Conservation (phyloP, 1,140 invertebrate species). For the Geopemphigus sp. region DNA sequence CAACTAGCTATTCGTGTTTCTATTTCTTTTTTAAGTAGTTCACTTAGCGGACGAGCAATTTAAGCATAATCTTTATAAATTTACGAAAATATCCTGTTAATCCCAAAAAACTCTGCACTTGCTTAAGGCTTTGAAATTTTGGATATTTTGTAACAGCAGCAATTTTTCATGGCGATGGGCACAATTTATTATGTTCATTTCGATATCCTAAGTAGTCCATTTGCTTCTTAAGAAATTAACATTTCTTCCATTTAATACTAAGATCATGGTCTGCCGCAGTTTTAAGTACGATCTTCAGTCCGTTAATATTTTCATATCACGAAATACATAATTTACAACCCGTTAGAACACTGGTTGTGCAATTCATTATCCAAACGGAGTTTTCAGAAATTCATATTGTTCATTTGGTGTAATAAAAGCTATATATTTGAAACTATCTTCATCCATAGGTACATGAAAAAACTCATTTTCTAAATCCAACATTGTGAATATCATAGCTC, state of each 20-base stretch:
- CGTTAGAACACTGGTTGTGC: slow-evolving; percentile 57
- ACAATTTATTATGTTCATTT: too few relatives aligned
- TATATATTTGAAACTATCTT: slow-evolving; percentile 56
- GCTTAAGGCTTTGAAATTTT: slow-evolving; percentile 50
- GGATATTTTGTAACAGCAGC: slow-evolving; percentile 51
- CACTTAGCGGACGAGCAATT: too few relatives aligned
- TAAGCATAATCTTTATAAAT: neutral
- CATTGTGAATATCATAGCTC: too few relatives aligned
- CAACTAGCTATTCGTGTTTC: too few relatives aligned
- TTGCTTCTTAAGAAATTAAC: slow-evolving; percentile 54
- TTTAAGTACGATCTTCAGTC: slow-evolving; percentile 17
- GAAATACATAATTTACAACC: slow-evolving; percentile 54
- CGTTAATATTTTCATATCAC: slow-evolving; percentile 25
- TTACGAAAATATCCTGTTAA: slow-evolving; percentile 54
- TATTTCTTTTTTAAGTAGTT: too few relatives aligned
- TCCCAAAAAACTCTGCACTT: slow-evolving; percentile 54
- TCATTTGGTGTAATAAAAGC: slow-evolving; percentile 56
- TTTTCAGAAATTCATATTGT: slow-evolving; percentile 55
- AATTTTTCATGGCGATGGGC: slow-evolving; percentile 51
- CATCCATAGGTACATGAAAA: too few relatives aligned
- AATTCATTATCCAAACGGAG: slow-evolving; percentile 58
- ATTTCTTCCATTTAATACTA: too few relatives aligned
- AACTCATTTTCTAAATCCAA: too few relatives aligned
- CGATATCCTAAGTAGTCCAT: too few relatives aligned
- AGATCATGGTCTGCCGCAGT: slow-evolving; percentile 34